Evolutionary conservation across 2,888 invertebrate genomes (phyloP).

Genomic region (Lasioglossum marginatum): DNA sequence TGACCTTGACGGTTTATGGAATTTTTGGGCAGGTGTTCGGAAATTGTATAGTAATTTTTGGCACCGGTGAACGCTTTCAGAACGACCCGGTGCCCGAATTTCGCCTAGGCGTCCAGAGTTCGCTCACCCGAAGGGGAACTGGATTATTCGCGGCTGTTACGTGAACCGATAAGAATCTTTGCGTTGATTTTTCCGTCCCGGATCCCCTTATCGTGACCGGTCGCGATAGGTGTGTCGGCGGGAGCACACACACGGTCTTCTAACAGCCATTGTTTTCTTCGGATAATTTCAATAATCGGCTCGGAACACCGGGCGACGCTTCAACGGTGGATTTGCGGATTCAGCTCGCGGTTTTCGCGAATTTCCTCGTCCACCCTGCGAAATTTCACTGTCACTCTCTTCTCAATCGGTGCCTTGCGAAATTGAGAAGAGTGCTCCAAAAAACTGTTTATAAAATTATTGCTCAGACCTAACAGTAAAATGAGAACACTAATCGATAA

Average conservation of each 20-base stretch:
- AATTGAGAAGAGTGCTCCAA: background rate
- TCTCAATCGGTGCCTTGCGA: too few species aligned
- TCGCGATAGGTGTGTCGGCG: conserved; percentile 10
- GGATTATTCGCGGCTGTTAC: conserved; percentile 62
- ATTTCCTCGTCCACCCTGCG: background rate
- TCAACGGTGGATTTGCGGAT: background rate
- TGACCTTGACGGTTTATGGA: background rate
- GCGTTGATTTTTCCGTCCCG: conserved; percentile 36
- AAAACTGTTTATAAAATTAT: too few species aligned
- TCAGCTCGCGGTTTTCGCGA: background rate
- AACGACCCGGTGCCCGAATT: conserved; percentile 2
- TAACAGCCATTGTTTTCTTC: background rate
- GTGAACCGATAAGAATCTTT: conserved; percentile 63
- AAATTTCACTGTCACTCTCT: background rate
- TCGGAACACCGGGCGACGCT: background rate
- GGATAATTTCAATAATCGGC: background rate
- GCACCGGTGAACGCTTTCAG: conserved; percentile 2
- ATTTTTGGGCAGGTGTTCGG: background rate
- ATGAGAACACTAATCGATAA: too few species aligned
- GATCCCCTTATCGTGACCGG: conserved; percentile 50
- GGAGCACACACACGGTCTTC: background rate
- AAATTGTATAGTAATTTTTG: conserved; percentile 30
- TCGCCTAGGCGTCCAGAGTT: conserved; percentile 36
- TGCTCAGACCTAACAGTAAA: too few species aligned
- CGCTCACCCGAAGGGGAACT: conserved; percentile 56